Evolutionary conservation across 2,888 invertebrate genomes (phyloP), one percentile per base, ranked within the genome.

Genomic region (Mallateleia sp.): DNA sequence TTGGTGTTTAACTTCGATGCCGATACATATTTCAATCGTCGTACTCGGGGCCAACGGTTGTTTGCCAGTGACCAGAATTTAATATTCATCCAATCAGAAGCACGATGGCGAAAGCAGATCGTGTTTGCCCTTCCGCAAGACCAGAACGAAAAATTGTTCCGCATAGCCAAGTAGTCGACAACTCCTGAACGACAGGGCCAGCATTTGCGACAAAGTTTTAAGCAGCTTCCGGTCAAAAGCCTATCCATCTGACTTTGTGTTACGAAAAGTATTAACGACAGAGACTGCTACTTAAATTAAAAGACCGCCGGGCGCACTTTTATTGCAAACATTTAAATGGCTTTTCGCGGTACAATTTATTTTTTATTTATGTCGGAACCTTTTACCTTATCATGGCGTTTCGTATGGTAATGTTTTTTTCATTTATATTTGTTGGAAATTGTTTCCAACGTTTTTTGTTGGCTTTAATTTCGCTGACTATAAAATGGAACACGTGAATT

Each of bases 21-120:
- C 93, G 93, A 93, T 94, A 94, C 94, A 94, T 94, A 94, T 94
- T 94, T 94, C 94, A 94, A 94, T 94, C 94, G 93, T 91, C 84
- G 87, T 80, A 56, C 78, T 45, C 47, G 77, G 74, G 80, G 67
- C 71, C 64, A 79, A 67, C 77, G 89, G 90, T 92, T 94, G 94
- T 94, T 94, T 94, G 93, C 93, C 85, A 91, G 94, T 94, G 93
- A 94, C 94, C 94, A 93, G 91, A 94, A 94, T 94, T 94, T 93
- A 93, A 94, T 94, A 94, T 94, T 94, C 94, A 94, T 93, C 92
- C 94, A 94, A 94, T 94, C 94, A 94, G 91, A 91, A 82, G 74
- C 85, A 66, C 82, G 56, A n/a, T 50, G 81, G 72, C 77, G 47
- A 85, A 75, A 75, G 56, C 66, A 56, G 83, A 71, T 87, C 83